Base-by-base conservation (phyloP, 2,113 vertebrate genomes). In the Cyprinodon variegatus region DNA sequence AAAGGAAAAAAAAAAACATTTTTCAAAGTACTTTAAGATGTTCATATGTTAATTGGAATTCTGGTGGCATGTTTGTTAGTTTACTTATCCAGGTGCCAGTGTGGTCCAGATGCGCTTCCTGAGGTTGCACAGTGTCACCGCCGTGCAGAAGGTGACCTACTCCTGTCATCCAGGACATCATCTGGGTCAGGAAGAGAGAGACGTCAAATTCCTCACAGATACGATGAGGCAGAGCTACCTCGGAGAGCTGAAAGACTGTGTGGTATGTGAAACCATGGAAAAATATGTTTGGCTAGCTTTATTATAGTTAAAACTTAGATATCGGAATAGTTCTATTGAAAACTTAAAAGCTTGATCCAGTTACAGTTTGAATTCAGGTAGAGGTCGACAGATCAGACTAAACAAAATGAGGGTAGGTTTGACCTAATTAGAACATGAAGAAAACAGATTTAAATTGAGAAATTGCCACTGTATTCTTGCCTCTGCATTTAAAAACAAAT, bases 71-170 rank as follows among this genome's bases (percentile, higher is more conserved):
- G 63, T 64, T 68, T n/a, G 2, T 17, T 88, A 97, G 96, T 94
- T 97, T 86, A 79, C 94, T 38, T 97, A 96, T 61, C 83, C 75
- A 3, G 96, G 93, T 6, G 90, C 92, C 72, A 93, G 83, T 41
- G 72, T 95, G 6, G 96, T 97, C 64, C 96, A 97, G 94, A 92
- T 96, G 40, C 95, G 96, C 13, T 97, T 97, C 74, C 91, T 97
- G 67, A 93, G 93, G 82, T 90, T 97, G 73, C 96, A 96, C 82
- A 97, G 96, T 79, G 76, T 1, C 61, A 76, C 76, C 0, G 96
- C 93, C 3, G 15, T 86, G 0, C 96, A 97, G 91, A 93, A 89
- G 61, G 50, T 97, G 72, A 95, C 94, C 0, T 96, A 95, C 90
- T 93, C 95, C 40, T 97, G 96, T 87, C 87, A 91, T 14, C 90